Conservation (phyloP, 2,888 invertebrate species). For the Agapostemon virescens region DNA sequence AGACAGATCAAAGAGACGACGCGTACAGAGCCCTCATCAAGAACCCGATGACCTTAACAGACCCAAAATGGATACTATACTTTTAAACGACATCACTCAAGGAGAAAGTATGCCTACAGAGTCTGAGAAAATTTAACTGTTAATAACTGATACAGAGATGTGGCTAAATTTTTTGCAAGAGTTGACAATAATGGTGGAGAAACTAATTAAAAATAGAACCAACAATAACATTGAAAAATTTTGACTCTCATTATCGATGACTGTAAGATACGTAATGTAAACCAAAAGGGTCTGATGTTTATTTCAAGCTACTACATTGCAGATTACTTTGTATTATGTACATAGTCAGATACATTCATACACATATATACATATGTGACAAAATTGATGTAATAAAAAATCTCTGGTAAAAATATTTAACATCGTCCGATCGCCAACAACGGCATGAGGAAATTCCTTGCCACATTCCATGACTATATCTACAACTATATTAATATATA, state of each 20-base stretch:
- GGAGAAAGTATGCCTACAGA: conserved; percentile 84
- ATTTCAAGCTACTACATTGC: conserved; percentile 36
- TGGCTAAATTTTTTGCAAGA: neutral
- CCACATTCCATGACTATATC: conserved; percentile 36
- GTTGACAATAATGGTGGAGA: conserved; percentile 1
- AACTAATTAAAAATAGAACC: neutral
- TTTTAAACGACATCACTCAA: conserved; percentile 84
- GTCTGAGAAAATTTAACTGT: conserved; percentile 71
- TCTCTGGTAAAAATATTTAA: conserved; percentile 67
- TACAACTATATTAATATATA: conserved; percentile 65
- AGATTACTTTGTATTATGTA: conserved; percentile 57
- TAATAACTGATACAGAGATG: conserved; percentile 2
- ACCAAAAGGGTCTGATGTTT: conserved; percentile 29
- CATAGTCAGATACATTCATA: conserved; percentile 61
- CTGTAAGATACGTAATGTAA: conserved; percentile 34
- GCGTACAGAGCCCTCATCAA: conserved; percentile 75
- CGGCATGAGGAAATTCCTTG: conserved; percentile 28
- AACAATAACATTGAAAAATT: conserved; percentile 6
- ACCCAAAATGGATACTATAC: conserved; percentile 81
- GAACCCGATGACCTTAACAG: conserved; percentile 71
- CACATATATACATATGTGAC: conserved; percentile 55
- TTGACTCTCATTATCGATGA: conserved; percentile 15
- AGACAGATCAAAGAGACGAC: conserved; percentile 80
- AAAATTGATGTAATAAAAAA: conserved; percentile 68
- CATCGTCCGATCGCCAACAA: conserved; percentile 48